Percentiles rank a stretch among this genome's conserved stretches.
Conservation (phyloP, 2,113 vertebrate species). For the Lota lota region DNA sequence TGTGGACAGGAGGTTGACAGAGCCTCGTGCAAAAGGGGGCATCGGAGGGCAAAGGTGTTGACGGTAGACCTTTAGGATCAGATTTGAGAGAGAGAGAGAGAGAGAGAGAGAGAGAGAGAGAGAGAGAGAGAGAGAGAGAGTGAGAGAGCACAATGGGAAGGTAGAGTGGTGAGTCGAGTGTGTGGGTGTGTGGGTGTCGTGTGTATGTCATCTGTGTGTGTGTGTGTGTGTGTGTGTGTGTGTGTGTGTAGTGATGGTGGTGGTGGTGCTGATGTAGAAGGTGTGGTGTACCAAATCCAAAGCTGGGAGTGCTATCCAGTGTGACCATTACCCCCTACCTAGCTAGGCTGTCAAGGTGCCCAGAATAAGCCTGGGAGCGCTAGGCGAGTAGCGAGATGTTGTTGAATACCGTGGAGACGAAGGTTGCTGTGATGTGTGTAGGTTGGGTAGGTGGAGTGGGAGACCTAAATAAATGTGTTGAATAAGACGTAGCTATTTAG, state of each 20-base stretch:
- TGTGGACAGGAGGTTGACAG: no score
- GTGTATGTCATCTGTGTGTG: no score
- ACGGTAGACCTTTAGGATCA: no score
- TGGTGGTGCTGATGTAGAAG: no score
- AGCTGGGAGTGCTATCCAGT: conserved; percentile 51
- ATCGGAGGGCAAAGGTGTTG: no score
- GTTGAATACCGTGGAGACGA: conserved; percentile 6
- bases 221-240: no score
- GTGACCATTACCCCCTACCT: conserved; percentile 54
- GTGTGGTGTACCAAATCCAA: conserved; percentile 25
- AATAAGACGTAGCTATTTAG: background rate
- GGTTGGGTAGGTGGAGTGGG: conserved; percentile 24
- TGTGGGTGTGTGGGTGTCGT: conserved; percentile 7
- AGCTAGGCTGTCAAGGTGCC: conserved; percentile 43
- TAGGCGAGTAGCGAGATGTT: background rate
- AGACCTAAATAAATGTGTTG: conserved; percentile 24
- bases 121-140: no score
- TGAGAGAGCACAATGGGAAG: background rate
- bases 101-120: no score
- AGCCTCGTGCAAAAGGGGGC: no score
- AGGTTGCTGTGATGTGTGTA: conserved; percentile 14
- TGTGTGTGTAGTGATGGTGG: no score
- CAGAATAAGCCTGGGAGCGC: conserved; percentile 42
- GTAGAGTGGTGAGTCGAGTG: background rate
- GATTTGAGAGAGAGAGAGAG: no score